phyloP scores from a whole-genome alignment of 64 coral and sea anemone species.

The Astreopora myriophthalma region DNA sequence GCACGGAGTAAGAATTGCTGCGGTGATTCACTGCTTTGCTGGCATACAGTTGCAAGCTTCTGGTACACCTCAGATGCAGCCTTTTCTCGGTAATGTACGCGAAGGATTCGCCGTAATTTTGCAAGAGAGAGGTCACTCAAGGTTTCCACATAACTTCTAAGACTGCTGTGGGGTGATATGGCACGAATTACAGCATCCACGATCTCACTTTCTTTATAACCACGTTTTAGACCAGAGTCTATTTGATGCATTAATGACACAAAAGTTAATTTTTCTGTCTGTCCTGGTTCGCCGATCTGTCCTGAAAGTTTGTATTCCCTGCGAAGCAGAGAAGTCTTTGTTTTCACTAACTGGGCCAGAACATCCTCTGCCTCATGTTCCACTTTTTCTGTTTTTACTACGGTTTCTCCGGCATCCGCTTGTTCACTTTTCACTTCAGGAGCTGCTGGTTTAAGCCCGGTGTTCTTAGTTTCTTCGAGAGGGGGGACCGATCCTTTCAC shows the following conservation, averaged over 20 bases:
- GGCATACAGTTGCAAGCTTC: conserved; percentile 32
- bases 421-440: neutral
- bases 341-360: neutral
- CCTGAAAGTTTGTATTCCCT: conserved; percentile 53
- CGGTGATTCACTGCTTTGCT: conserved; percentile 33
- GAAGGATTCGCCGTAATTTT: conserved; percentile 28
- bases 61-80: conserved; percentile 59
- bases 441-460: neutral
- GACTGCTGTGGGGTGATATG: conserved; percentile 31
- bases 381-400: neutral
- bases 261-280: conserved; percentile 55
- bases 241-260: conserved; percentile 35
- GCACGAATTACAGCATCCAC: conserved; percentile 40
- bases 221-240: conserved; percentile 25
- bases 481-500: neutral
- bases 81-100: conserved; percentile 52
- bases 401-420: neutral
- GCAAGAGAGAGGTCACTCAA: conserved; percentile 20
- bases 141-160: conserved; percentile 44
- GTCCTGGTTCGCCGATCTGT: conserved; percentile 17
- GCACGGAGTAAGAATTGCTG: conserved; percentile 48
- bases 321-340: neutral
- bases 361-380: neutral
- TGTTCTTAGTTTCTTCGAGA: neutral
- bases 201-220: conserved; percentile 61